Evolutionary conservation across 2,888 invertebrate genomes (phyloP).

Genomic region (Orthosia cruda): DNA sequence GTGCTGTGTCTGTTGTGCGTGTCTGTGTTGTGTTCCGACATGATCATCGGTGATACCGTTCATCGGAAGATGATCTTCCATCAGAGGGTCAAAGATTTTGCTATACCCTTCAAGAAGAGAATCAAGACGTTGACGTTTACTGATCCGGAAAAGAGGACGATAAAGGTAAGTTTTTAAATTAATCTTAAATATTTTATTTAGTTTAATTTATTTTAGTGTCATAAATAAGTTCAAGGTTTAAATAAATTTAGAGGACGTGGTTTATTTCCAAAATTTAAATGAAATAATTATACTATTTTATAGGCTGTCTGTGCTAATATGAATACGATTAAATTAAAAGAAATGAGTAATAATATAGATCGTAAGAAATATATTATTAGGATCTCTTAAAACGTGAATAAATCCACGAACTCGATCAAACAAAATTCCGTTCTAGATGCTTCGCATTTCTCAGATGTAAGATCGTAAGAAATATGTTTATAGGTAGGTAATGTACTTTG

Average conservation of each 20-base stretch:
- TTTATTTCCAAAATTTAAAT: neutral
- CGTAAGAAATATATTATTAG: neutral
- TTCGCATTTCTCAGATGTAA: conserved; percentile 24
- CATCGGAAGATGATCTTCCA: conserved; percentile 90
- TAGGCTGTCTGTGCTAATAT: too few species aligned
- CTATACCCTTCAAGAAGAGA: conserved; percentile 89
- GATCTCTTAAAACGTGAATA: neutral
- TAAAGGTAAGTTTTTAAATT: conserved; percentile 79
- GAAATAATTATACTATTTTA: neutral
- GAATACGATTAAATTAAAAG: too few species aligned
- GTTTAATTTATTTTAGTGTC: neutral
- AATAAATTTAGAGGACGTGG: too few species aligned
- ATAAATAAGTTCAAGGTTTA: neutral
- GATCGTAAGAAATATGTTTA: conserved; percentile 27
- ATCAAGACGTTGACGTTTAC: conserved; percentile 83
- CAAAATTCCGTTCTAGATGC: conserved; percentile 1
- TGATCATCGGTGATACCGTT: conserved; percentile 88
- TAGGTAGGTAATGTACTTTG: conserved; percentile 39
- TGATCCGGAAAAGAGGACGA: conserved; percentile 86
- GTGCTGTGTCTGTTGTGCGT: conserved; percentile 76
- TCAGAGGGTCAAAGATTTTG: conserved; percentile 88
- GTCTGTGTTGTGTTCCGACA: conserved; percentile 81
- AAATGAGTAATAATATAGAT: neutral
- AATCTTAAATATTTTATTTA: neutral
- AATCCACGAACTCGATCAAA: neutral